Base-by-base conservation (phyloP, 2,888 invertebrate genomes). In the Meiosimyza platycephala region DNA sequence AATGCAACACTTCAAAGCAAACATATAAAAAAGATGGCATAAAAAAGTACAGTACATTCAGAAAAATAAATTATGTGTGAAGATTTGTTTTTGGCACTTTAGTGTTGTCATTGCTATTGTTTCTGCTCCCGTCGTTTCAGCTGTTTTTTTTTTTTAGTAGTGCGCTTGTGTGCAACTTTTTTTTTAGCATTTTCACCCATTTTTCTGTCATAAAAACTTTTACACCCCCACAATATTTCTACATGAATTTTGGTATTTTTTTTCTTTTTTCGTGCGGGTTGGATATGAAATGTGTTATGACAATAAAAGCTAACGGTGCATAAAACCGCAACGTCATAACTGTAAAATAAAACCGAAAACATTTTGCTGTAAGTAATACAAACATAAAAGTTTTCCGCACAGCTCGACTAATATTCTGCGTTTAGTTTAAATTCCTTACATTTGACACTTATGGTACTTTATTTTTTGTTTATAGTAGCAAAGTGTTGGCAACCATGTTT, bases 221-320 rank as follows among this genome's bases (percentile, higher is more conserved):
- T 60, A 11, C 60, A 33, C 22, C 57, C 18, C 22, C 22, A 22
- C 22, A 57, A 55, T 55, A 55, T 55, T 55, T 55, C 22, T 55
- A 9, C 18, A 18, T 4, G 11, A 5, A 3, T 22, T 40, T 6
- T 40, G 7, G 40, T 40, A 40, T 40, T 22, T 22, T 22, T 3
- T 3, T 4, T 28, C 0, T 28, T 28, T 28, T 4, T 28, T 28
- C 28, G 28, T 3, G 28, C 3, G 40, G 9, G 40, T 40, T 40
- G 40, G 40, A 33, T n/a, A n/a, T 62, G 40, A 62, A 62, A 16
- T 62, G 16, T 33, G 33, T 54, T 52, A 75, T 75, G 75, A 79
- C 76, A 78, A 79, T 80, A 78, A 80, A 80, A 79, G 79, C 80
- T 78, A 79, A 80, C 78, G 79, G 79, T 79, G 77, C 79, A 80